These are phyloP conservation scores for Sinella curviseta DNA, from an alignment of 1,140 invertebrate genomes.

Conservation along the genomic window DNA sequence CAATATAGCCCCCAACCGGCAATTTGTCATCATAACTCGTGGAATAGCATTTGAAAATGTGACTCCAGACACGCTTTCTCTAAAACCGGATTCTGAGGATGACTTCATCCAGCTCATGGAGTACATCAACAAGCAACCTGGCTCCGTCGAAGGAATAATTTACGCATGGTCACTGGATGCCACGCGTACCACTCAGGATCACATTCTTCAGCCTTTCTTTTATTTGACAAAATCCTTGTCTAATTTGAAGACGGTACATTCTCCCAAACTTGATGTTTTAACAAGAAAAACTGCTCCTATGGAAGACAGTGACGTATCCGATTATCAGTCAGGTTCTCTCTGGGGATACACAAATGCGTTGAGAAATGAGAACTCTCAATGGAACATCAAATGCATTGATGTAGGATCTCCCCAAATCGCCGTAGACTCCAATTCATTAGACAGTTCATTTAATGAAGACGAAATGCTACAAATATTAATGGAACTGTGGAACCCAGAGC, in stretches of 20 bases:
- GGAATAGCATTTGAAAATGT: too few species aligned
- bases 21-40: background rate
- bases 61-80: too few species aligned
- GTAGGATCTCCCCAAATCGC: background rate
- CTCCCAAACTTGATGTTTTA: background rate
- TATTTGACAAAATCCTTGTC: background rate
- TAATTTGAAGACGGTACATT: background rate
- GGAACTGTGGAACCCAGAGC: background rate
- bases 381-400: background rate
- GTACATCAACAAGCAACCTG: background rate
- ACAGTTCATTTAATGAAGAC: background rate
- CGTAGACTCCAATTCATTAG: too few species aligned
- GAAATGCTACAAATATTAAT: background rate
- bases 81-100: background rate
- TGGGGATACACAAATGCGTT: background rate
- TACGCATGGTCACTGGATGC: background rate
- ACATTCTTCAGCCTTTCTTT: background rate
- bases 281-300: background rate
- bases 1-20: background rate
- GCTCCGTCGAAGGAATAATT: background rate
- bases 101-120: background rate
- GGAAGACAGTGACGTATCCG: background rate
- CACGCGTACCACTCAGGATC: background rate
- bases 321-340: background rate
- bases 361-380: background rate